Conservation (phyloP, 1,140 invertebrate species). For the Pemphigus obesinymphae region DNA sequence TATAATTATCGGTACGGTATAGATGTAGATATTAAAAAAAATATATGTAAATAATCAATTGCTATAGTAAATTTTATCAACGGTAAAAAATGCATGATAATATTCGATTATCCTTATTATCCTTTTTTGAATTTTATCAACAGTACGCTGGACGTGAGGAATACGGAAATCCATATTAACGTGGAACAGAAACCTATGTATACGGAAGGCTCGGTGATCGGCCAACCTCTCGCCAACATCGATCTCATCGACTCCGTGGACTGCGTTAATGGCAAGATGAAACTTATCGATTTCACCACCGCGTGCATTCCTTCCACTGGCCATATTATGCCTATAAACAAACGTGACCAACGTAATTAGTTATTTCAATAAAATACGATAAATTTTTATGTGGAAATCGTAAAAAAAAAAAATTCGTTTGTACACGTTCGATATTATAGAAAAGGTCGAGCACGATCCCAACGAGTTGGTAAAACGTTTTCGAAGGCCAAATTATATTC, state of each 20-base stretch:
- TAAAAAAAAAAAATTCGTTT: neutral
- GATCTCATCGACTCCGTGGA: slow-evolving; percentile 84
- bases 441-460: no score
- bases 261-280: slow-evolving; percentile 81
- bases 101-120: slow-evolving; percentile 49
- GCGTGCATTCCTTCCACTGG: slow-evolving; percentile 84
- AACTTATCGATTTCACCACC: slow-evolving; percentile 70
- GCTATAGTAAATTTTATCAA: no score
- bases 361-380: neutral
- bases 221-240: slow-evolving; percentile 86
- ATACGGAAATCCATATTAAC: slow-evolving; percentile 80
- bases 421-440: neutral
- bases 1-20: neutral
- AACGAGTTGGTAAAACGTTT: neutral
- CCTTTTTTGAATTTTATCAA: slow-evolving; percentile 74
- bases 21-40: neutral
- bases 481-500: neutral
- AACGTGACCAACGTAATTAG: neutral
- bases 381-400: neutral
- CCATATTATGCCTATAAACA: slow-evolving; percentile 75
- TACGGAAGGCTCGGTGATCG: slow-evolving; percentile 71
- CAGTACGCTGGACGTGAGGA: slow-evolving; percentile 74
- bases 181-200: slow-evolving; percentile 85
- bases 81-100: neutral
- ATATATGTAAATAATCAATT: neutral